These are phyloP conservation scores for Hyperoplus immaculatus DNA, from an alignment of 2,797 vertebrate species.

Conservation along the genomic window DNA sequence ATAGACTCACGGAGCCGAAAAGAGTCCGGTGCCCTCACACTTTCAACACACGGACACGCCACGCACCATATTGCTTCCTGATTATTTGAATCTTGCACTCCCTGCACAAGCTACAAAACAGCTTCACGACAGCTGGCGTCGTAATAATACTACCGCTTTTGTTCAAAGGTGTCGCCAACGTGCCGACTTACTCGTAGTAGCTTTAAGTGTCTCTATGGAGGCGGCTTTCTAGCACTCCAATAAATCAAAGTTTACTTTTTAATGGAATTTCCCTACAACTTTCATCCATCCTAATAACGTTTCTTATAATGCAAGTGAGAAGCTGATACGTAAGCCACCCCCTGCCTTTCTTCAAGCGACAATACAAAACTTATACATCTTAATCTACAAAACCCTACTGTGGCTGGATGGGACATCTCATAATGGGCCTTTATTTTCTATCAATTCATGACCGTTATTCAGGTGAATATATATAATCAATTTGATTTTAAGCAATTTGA, in stretches of 20 bases:
- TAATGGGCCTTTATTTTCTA: neutral
- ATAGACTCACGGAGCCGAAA: too few species aligned
- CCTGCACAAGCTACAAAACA: too few species aligned
- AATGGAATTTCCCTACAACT: constrained; percentile 45
- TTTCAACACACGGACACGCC: too few species aligned
- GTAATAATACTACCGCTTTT: too few species aligned
- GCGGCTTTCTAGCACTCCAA: constrained; percentile 26
- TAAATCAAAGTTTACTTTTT: constrained; percentile 48
- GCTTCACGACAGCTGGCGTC: too few species aligned
- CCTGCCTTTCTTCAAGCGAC: constrained; percentile 9
- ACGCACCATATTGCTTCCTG: too few species aligned
- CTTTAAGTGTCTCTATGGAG: neutral
- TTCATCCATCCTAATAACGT: constrained; percentile 35
- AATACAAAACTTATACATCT: neutral
- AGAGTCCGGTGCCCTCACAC: too few species aligned
- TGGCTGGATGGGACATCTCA: neutral
- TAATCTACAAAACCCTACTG: constrained; percentile 1
- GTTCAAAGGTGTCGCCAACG: too few species aligned
- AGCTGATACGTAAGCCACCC: constrained; percentile 11
- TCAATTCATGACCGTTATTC: too few species aligned
- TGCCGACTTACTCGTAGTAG: too few species aligned
- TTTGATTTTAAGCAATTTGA: neutral
- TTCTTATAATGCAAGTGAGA: constrained; percentile 35
- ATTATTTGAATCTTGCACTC: too few species aligned
- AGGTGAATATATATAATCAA: neutral